Conservation (phyloP, 2,797 vertebrate genomes). For the Mormyrops boulengeri region DNA sequence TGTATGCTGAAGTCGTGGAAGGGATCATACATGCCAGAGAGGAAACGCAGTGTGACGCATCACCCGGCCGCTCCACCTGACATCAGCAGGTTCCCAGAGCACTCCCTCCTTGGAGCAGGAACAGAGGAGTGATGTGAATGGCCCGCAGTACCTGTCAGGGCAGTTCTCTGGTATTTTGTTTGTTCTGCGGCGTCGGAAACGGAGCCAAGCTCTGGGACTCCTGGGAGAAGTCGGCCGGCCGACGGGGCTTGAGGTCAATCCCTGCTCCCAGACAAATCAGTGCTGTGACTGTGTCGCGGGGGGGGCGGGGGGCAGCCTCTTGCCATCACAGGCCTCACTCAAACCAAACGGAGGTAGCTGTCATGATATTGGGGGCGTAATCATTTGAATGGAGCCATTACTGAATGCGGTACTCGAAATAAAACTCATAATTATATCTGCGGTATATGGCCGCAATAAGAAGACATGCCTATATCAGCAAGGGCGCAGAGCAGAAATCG, state of each 20-base stretch:
- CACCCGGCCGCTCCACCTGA: constrained; percentile 3
- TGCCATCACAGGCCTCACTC: neutral
- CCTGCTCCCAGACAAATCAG: neutral
- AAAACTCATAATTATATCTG: neutral
- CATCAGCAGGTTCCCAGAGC: neutral
- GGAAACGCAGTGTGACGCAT: neutral
- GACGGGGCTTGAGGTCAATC: neutral
- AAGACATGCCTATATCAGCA: neutral
- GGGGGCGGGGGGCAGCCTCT: neutral
- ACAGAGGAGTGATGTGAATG: constrained; percentile 25
- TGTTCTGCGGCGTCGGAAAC: neutral
- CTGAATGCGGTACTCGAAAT: neutral
- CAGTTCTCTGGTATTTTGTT: constrained; percentile 54
- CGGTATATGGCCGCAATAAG: neutral
- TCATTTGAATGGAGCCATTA: neutral
- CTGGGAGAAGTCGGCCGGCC: neutral
- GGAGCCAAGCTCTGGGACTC: neutral
- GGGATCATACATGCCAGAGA: neutral
- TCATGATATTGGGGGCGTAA: neutral
- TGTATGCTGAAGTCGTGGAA: neutral
- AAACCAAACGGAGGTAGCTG: neutral
- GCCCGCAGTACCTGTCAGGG: constrained; percentile 54
- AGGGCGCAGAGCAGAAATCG: neutral
- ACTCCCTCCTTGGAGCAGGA: neutral
- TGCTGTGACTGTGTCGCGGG: neutral